Base-by-base conservation (phyloP, 2,113 vertebrate genomes). In the Leptocoma aspasia region DNA sequence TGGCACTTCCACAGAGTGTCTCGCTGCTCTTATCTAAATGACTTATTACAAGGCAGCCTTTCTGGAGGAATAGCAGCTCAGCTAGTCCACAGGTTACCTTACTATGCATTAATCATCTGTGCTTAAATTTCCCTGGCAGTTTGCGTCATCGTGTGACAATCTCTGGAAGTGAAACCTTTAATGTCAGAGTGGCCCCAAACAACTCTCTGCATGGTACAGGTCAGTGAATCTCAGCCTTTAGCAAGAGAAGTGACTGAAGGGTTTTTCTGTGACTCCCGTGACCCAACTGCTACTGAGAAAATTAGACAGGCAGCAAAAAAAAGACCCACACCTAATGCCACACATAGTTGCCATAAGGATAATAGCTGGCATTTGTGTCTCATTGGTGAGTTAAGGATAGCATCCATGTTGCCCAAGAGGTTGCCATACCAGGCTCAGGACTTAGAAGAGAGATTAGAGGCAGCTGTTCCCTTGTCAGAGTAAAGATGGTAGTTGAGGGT, bases 401-500 rank as follows among this genome's bases (percentile, higher is more conserved):
- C 63, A 66, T 53, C 61, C 59, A 16, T 5, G 6, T 45, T 76
- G 82, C 50, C 14, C 3, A 85, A 92, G 83, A 92, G 72, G 65
- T 89, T 70, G 20, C 60, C 93, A 77, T 71, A 72, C 70, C 59
- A 92, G 69, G 56, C 80, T 61, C 1, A 3, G 86, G 54, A 59
- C 88, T 91, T 73, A 80, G 65, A 85, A 63, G 42, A 1, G 6
- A 85, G 78, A 93, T 86, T 85, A 93, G 78, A 87, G 73, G 76
- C 95, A 96, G 92, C 95, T 97, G 94, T 92, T 92, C 68, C 28
- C 65, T 70, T 89, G 81, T 49, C n/a, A 61, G 42, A 18, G 16
- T 80, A 79, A 86, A 90, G 82, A 89, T 71, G 92, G 81, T 86
- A 82, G 86, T 44, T 86, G 42, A 61, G 65, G 27, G 49, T 76